These are phyloP conservation scores for Crocallis elinguaria DNA, from an alignment of 2,888 invertebrate species.

Conservation along the genomic window DNA sequence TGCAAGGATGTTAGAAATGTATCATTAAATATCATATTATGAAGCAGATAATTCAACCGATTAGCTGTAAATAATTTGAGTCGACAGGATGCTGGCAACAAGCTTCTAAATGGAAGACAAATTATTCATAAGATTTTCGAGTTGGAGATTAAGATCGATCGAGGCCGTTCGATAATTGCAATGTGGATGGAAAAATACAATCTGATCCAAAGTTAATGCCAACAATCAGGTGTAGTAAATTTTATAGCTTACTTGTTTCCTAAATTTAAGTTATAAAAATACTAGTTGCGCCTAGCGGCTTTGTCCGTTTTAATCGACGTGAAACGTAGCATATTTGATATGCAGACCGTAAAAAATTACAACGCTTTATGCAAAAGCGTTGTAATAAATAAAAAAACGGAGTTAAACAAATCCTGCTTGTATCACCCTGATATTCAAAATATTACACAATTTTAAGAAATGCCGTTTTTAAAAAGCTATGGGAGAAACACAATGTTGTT, in stretches of 20 bases:
- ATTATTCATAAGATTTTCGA: constrained; percentile 59
- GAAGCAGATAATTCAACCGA: constrained; percentile 37
- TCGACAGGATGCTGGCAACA: constrained; percentile 37
- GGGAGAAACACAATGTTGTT: constrained; percentile 6
- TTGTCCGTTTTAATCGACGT: too few species aligned
- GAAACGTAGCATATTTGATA: too few species aligned
- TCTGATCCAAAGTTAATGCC: neutral
- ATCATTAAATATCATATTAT: constrained; percentile 36
- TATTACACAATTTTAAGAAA: neutral
- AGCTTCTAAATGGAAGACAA: constrained; percentile 51
- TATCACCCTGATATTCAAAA: too few species aligned
- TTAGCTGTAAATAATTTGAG: constrained; percentile 36
- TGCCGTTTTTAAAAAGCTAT: neutral
- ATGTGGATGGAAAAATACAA: constrained; percentile 38
- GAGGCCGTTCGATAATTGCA: constrained; percentile 56
- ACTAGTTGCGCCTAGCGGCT: too few species aligned
- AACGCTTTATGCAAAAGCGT: too few species aligned
- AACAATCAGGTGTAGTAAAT: neutral
- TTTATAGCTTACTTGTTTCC: too few species aligned
- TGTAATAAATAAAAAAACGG: too few species aligned
- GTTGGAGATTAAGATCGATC: constrained; percentile 54
- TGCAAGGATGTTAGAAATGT: constrained; percentile 36
- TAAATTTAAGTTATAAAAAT: too few species aligned
- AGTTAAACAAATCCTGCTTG: too few species aligned
- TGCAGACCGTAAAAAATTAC: too few species aligned